These are phyloP conservation scores for Drosophila erecta DNA, from an alignment of 1,140 invertebrate species.

Conservation along the genomic window DNA sequence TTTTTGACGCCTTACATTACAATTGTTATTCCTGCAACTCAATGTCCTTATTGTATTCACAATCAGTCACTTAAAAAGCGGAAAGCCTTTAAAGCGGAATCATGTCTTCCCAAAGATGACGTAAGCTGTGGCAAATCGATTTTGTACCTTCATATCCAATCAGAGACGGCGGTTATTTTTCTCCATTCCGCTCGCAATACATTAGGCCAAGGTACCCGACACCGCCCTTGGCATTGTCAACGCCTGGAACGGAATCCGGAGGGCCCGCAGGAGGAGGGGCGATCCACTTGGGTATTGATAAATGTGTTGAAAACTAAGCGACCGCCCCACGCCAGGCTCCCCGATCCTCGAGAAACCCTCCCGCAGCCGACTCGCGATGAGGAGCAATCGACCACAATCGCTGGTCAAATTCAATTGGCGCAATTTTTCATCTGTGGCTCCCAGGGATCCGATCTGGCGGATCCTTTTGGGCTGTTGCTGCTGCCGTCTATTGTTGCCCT, in stretches of 20 bases:
- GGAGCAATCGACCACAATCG: slow-evolving; percentile 64
- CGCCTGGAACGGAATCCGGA: slow-evolving; percentile 36
- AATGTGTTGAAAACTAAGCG: slow-evolving; percentile 82
- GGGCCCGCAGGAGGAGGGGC: slow-evolving; percentile 11
- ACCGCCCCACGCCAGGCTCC: slow-evolving; percentile 42
- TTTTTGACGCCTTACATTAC: too few species aligned
- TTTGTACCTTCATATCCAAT: slow-evolving; percentile 50
- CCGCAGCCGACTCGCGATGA: slow-evolving; percentile 36
- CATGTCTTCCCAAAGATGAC: slow-evolving; percentile 11
- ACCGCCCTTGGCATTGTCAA: slow-evolving; percentile 69
- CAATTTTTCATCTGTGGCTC: slow-evolving; percentile 79
- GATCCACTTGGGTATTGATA: slow-evolving; percentile 79
- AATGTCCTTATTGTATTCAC: too few species aligned
- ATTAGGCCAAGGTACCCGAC: slow-evolving; percentile 31
- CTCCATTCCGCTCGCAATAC: slow-evolving; percentile 24
- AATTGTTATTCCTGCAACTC: too few species aligned
- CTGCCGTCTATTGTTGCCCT: slow-evolving; percentile 66
- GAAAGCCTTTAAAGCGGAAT: neutral
- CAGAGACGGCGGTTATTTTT: slow-evolving; percentile 42
- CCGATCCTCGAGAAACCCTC: slow-evolving; percentile 7
- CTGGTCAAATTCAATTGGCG: slow-evolving; percentile 81
- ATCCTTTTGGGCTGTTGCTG: slow-evolving; percentile 44
- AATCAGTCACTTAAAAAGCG: neutral
- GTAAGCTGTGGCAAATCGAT: slow-evolving; percentile 49
- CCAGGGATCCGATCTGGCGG: slow-evolving; percentile 63